Evolutionary conservation across 2,113 vertebrate species (phyloP), one percentile per base, ranked within the genome.

Genomic region (Lethenteron reissneri): DNA sequence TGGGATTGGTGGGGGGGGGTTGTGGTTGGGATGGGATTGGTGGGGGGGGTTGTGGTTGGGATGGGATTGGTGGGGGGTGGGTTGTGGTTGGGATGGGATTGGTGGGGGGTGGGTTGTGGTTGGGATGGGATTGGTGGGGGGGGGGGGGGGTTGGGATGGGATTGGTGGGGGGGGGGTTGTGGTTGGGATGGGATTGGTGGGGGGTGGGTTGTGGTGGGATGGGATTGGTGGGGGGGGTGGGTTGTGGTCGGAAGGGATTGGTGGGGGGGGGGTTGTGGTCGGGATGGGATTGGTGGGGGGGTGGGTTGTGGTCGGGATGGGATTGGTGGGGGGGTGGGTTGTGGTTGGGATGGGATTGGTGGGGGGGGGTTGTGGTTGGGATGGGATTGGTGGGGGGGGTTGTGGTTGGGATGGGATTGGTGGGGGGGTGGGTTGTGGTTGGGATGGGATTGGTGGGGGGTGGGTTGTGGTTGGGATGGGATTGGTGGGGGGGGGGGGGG

Each of bases 111-210:
- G 21, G 21, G 21, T 21, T 21, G 21, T 21, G 21, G 21, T 21
- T 3, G 21, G 21, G 21, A 21, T 21, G 21, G 21, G 21, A 21
- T 21, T 21, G 21, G 21, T 21, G 21, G 21, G 21, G n/a, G n/a
- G n/a, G n/a, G n/a, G n/a, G n/a, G n/a, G n/a, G n/a, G n/a, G n/a
- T 21, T 71, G 79, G 56, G 41, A 70, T 69, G 79, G 78, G 72
- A 83, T 60, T 78, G 74, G 76, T n/a, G 21, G 21, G 21, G 78
- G 75, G 76, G 21, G 73, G 76, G 41, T 21, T 71, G 79, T 77
- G 21, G n/a, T 68, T 11, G 14, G 64, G 11, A 17, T 56, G 2
- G 57, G 72, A 83, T 60, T 78, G 74, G 76, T 41, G 41, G 41
- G 6, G 41, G 41, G 4, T 21, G 25, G 71, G 79, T n/a, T 2